Evolutionary conservation across 2,888 invertebrate genomes (phyloP), one percentile per base, ranked within the genome.

Genomic region (Platerodrilus igneus): DNA sequence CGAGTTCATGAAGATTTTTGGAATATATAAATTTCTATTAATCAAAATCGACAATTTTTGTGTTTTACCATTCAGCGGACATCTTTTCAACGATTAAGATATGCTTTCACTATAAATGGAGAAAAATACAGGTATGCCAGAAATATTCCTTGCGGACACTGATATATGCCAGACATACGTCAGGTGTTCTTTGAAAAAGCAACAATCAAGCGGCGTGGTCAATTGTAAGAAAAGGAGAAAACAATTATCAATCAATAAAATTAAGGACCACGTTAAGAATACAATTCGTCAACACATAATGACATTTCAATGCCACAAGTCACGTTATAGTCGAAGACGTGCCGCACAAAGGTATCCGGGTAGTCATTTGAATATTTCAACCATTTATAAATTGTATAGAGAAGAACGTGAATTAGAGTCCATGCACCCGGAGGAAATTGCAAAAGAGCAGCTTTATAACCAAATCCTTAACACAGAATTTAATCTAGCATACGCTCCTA

Each of bases 371-470:
- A 36, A 41, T 14, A 30, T 35, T 18, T 23, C 41, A 10, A 29
- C 9, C 13, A 41, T 41, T 35, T 41, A 36, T 18, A 11, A 16
- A 13, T 11, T 28, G 16, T 36, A 29, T 13, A 13, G 14, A n/a
- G 19, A 28, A 15, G 41, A 41, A 30, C 29, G 35, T 29, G 17
- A 10, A 20, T 33, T 18, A 13, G 9, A 36, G 15, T n/a, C 22
- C 8, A 14, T 41, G 11, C 23, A 28, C 10, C 13, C 35, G 19
- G 35, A 36, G 10, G n/a, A 29, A 19, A 23, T 41, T 36, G 22
- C 34, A 8, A 40, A 40, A 19, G 14, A 34, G 21, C 35, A 34
- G 34, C 40, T 27, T 15, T 28, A 40, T 16, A n/a, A 19, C 15
- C 13, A 14, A 27, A 34, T 16, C 15, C 27, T 33, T 23, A 32